Base-by-base conservation (phyloP, 92 coral and sea anemone species). In the Pocillopora grandis region DNA sequence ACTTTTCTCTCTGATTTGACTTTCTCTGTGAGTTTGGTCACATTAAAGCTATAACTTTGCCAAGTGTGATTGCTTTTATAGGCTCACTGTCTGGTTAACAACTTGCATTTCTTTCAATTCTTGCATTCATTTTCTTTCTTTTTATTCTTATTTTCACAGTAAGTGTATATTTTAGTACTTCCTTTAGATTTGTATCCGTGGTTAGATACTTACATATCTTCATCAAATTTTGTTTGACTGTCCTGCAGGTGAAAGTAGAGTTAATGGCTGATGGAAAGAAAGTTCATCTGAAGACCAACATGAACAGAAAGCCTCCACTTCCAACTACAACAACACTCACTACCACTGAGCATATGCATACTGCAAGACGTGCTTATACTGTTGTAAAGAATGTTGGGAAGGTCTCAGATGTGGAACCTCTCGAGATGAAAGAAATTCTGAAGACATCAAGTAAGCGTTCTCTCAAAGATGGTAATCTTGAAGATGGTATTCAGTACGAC, bases 241-340 rank as follows among this genome's bases (percentile, higher is more conserved):
- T 71, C 68, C 10, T 81, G 27, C 64, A 94, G 98, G 95, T 94
- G 0, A 90, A 83, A 66, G 77, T 94, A 61, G 91, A 90, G 72
- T 71, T 94, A 16, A 89, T 89, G 80, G 87, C 90, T 23, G 93
- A 94, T 90, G 95, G 98, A 42, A 89, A 86, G 42, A 78, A 87
- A 58, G 79, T 94, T 3, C 92, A 87, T 27, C 56, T 86, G 9
- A 71, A 84, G 56, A 76, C 80, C 56, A 77, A 64, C 59, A 62
- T 64, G 21, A 72, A 75, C n/a, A 71, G 79, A 18, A 92, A 87
- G 76, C 90, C 89, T 33, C 76, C 92, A 61, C 67, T 84, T 27
- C 92, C 92, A 62, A 73, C 52, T 55, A 6, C 72, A 74, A 48
- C 55, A 63, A 37, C 64, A 72, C 48, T 62, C 3, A 19, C 75